A percentile compares a stretch with the other conserved stretches of the same genome.
phyloP scores from a whole-genome alignment of 1,140 invertebrate genomes.

The Drosophila nasuta region DNA sequence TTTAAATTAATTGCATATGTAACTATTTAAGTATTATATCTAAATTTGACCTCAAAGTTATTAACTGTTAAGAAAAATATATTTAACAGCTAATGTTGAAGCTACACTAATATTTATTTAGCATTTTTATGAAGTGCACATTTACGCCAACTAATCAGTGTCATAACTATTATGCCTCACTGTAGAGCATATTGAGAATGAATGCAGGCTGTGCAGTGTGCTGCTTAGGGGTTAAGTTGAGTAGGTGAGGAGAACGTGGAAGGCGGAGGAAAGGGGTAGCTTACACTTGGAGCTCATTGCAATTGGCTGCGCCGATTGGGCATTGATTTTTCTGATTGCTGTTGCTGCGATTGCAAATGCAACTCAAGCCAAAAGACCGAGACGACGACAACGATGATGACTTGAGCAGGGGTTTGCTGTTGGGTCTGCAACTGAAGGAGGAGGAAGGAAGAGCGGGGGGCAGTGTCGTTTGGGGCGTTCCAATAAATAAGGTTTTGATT shows the following conservation, averaged over 20 bases:
- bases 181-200: slow-evolving; percentile 31
- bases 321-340: slow-evolving; percentile 73
- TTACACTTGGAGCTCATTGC: slow-evolving; percentile 70
- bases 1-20: too few species aligned
- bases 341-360: slow-evolving; percentile 59
- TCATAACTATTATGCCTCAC: neutral
- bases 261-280: slow-evolving; percentile 25
- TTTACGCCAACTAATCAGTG: neutral
- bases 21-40: too few species aligned
- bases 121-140: too few species aligned
- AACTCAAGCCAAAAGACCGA: slow-evolving; percentile 67
- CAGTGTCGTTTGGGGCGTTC: slow-evolving; percentile 18
- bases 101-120: too few species aligned
- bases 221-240: slow-evolving; percentile 31
- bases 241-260: neutral
- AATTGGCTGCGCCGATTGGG: slow-evolving; percentile 65
- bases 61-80: too few species aligned
- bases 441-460: neutral
- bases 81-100: too few species aligned
- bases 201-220: slow-evolving; percentile 25
- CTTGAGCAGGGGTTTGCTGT: slow-evolving; percentile 48
- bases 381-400: slow-evolving; percentile 50
- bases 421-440: neutral
- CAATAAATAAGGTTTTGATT: slow-evolving; percentile 84
- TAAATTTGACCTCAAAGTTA: too few species aligned